phyloP scores from a whole-genome alignment of 1,140 invertebrate genomes.

The Dreissena rostriformis region DNA sequence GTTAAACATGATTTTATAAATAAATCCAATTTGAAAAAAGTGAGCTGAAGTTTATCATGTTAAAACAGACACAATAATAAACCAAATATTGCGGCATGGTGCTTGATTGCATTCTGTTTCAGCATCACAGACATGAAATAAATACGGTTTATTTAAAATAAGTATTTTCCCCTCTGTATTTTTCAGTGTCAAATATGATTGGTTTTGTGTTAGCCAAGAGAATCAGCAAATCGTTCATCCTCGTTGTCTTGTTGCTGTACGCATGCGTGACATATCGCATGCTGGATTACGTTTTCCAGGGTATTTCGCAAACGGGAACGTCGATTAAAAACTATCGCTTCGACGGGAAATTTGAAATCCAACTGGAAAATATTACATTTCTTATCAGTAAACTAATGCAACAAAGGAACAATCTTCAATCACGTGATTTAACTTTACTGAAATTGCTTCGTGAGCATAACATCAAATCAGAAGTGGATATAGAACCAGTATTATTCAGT shows the following conservation, averaged over 20 bases:
- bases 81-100: no score
- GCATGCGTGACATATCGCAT: conserved; percentile 42
- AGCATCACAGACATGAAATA: no score
- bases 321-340: background rate
- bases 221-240: conserved; percentile 17
- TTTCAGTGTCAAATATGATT: no score
- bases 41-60: no score
- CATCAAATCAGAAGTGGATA: background rate
- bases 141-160: no score
- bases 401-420: background rate
- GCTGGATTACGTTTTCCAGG: conserved; percentile 11
- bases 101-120: no score
- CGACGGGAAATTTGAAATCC: conserved; percentile 16
- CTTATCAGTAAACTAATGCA: conserved; percentile 9
- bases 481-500: background rate
- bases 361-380: no score
- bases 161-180: no score
- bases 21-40: no score
- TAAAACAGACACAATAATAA: no score
- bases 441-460: background rate
- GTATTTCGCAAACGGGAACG: background rate
- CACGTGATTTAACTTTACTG: background rate
- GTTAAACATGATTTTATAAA: no score
- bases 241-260: conserved; percentile 30
- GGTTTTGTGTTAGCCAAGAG: conserved; percentile 10